Base-by-base conservation (phyloP, 2,888 invertebrate genomes). In the Chloroclystis v-ata region DNA sequence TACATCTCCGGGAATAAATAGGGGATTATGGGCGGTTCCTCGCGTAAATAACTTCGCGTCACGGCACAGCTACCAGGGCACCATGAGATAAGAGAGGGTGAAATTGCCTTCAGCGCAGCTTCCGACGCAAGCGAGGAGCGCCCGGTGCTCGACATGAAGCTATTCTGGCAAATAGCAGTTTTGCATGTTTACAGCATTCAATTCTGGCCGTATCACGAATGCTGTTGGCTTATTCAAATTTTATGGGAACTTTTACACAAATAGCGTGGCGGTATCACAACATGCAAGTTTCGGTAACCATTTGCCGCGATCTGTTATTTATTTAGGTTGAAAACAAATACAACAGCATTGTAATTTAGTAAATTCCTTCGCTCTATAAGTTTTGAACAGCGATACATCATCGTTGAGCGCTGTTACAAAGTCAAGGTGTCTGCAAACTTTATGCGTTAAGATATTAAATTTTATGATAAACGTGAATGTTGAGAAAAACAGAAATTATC, bases 1-100 rank as follows among this genome's bases (percentile, higher is more conserved):
- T 86, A 86, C 83, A 84, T 86, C 82, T 82, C 79, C 64, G 72
- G 72, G 83, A 82, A 86, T 85, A 86, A 86, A 86, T 85, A 86
- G 86, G 77, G 82, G 86, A 84, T 87, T 86, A 85, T 75, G 82
- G 82, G 76, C 66, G 78, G 75, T 75, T 80, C 70, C 71, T 72
- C 63, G 69, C 84, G 85, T 87, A 86, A 86, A 87, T 86, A 87
- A 83, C 78, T 68, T 70, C 69, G 78, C 80, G 83, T 82, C 83
- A 82, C 76, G 78, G 65, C 69, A 62, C 61, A 60, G 75, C 71
- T 61, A 67, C 66, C 68, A 70, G 74, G 73, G 64, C 58, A 65
- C 61, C 69, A 68, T 61, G 69, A 78, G 85, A 84, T 84, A 86
- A 86, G 82, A 54, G 68, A 68, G 69, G 69, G 71, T 68, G 78